Conservation (phyloP, 2,888 invertebrate species). For the Microctonus brassicae region DNA sequence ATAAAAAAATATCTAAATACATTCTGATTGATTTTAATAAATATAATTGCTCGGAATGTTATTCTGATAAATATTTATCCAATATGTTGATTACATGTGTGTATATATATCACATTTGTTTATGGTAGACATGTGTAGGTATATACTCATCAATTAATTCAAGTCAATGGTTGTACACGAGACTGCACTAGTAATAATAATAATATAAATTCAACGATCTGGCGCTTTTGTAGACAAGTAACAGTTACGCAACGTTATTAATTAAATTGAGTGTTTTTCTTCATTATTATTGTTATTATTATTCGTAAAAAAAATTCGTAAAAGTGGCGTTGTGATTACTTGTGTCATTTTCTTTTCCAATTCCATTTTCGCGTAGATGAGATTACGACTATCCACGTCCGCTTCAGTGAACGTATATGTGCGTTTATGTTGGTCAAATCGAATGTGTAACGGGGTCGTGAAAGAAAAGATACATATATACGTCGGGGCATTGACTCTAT, state of each 20-base stretch:
- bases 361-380: background rate
- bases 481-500: constrained; percentile 27
- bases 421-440: constrained; percentile 1
- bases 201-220: background rate
- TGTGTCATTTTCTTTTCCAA: background rate
- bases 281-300: background rate
- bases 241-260: background rate
- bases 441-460: constrained; percentile 28
- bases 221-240: background rate
- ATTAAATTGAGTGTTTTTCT: background rate
- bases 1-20: background rate
- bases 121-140: background rate
- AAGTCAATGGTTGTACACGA: background rate
- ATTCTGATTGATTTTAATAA: no score
- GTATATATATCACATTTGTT: background rate
- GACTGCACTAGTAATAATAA: background rate
- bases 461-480: background rate
- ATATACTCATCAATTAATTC: constrained; percentile 7
- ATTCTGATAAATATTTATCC: background rate
- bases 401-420: background rate
- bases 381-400: background rate
- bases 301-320: background rate
- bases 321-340: background rate
- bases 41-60: no score
- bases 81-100: background rate